These are phyloP conservation scores for Acanthopleura granulata DNA, from an alignment of 2,888 invertebrate genomes.

Conservation along the genomic window DNA sequence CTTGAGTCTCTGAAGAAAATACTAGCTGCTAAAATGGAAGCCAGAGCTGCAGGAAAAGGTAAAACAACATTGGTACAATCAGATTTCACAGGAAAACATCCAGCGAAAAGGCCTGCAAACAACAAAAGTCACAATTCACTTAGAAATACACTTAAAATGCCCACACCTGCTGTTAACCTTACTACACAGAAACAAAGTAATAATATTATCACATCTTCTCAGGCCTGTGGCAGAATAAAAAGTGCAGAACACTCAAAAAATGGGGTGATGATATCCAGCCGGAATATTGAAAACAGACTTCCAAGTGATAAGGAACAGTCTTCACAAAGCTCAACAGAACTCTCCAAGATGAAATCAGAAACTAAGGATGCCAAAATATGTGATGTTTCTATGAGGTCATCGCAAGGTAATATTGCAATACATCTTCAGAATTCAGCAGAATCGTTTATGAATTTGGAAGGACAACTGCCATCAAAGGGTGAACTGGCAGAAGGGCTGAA, in stretches of 20 bases:
- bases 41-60: background rate
- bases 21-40: constrained; percentile 6
- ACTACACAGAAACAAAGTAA: background rate
- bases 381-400: background rate
- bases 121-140: background rate
- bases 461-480: background rate
- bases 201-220: background rate
- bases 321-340: background rate
- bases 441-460: too few relatives aligned
- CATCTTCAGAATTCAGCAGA: background rate
- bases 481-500: constrained; percentile 6
- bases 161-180: background rate
- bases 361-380: background rate
- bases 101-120: background rate
- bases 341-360: background rate
- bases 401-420: background rate
- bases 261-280: background rate
- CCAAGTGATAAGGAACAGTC: background rate
- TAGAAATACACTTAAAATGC: background rate
- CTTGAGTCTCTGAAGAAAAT: background rate
- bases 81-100: background rate
- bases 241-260: background rate
- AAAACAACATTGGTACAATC: background rate
- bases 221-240: background rate
- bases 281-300: background rate